These are phyloP conservation scores for Tetragnatha versicolor DNA, from an alignment of 1,140 invertebrate genomes.

Conservation along the genomic window DNA sequence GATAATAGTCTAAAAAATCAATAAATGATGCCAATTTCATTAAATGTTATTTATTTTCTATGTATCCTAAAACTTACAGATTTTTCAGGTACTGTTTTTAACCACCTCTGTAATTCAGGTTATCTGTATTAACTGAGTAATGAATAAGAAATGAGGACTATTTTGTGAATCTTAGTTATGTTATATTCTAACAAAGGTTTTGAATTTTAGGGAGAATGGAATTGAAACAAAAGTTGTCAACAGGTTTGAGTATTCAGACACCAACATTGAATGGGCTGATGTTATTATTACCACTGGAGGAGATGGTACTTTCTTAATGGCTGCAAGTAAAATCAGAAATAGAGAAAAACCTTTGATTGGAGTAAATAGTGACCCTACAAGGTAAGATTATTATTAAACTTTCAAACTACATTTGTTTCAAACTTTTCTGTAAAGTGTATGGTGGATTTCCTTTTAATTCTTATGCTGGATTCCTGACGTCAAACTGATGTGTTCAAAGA, in stretches of 20 bases:
- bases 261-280: conserved; percentile 90
- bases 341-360: conserved; percentile 89
- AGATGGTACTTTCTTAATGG: conserved; percentile 96
- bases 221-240: conserved; percentile 83
- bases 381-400: conserved; percentile 60
- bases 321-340: conserved; percentile 80
- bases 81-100: too few species aligned
- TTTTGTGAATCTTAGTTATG: too few species aligned
- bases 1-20: too few species aligned
- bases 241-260: conserved; percentile 74
- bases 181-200: not conserved
- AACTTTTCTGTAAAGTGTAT: not conserved
- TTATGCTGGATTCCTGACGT: too few species aligned
- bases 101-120: too few species aligned
- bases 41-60: too few species aligned
- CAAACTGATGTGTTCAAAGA: too few species aligned
- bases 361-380: conserved; percentile 94
- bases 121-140: too few species aligned
- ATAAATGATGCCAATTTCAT: too few species aligned
- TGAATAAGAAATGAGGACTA: too few species aligned
- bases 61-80: too few species aligned
- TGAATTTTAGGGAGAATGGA: conserved; percentile 63
- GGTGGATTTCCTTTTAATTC: too few species aligned
- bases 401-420: not conserved
- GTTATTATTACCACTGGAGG: conserved; percentile 94